These are phyloP conservation scores for Cuniculus paca DNA, from an alignment of 2,797 vertebrate species.

Conservation along the genomic window DNA sequence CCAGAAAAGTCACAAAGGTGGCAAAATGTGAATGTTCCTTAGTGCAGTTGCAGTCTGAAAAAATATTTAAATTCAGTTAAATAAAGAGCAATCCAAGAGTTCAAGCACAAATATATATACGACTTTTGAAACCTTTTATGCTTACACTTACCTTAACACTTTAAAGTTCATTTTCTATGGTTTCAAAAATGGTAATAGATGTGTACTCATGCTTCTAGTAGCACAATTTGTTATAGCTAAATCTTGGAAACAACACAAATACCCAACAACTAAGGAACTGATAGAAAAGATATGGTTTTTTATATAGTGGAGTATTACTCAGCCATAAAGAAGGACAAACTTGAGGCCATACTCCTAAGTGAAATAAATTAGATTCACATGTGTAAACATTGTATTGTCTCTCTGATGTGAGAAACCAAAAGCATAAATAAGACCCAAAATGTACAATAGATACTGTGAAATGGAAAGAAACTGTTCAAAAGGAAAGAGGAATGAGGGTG, in stretches of 20 bases:
- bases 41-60: constrained; percentile 13
- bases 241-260: neutral
- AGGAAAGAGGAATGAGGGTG: neutral
- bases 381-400: neutral
- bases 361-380: neutral
- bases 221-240: neutral
- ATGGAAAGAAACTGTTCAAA: neutral
- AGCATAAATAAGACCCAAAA: neutral
- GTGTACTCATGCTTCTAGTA: neutral
- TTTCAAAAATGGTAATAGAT: neutral
- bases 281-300: neutral
- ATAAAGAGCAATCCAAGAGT: constrained; percentile 1
- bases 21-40: constrained; percentile 28
- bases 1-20: constrained; percentile 17
- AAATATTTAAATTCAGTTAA: constrained; percentile 24
- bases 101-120: neutral
- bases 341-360: neutral
- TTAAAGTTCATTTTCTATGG: constrained; percentile 21
- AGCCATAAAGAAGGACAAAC: neutral
- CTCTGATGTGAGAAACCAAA: neutral
- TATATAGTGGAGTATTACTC: neutral
- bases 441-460: neutral
- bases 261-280: neutral
- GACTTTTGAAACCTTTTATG: neutral
- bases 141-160: neutral